phyloP scores from a whole-genome alignment of 2,797 vertebrate genomes.

The Halcyon chelicuti region DNA sequence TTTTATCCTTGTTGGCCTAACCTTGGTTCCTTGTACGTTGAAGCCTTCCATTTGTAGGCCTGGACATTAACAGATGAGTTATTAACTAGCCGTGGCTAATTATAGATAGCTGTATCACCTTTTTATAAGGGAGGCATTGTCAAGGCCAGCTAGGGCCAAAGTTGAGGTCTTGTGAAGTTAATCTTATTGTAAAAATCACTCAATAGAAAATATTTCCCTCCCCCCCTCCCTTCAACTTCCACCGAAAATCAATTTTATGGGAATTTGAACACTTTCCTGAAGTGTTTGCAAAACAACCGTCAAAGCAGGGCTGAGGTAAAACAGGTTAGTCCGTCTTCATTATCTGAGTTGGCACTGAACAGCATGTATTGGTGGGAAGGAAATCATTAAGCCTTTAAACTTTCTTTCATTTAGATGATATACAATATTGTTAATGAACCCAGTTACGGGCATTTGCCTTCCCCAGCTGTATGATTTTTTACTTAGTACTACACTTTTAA shows the following conservation, averaged over 20 bases:
- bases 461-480: conserved; percentile 43
- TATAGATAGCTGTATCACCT: conserved; percentile 56
- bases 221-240: background rate
- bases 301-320: conserved; percentile 18
- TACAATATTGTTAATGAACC: conserved; percentile 51
- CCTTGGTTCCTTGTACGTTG: conserved; percentile 15
- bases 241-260: conserved; percentile 55
- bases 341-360: conserved; percentile 7
- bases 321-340: conserved; percentile 17
- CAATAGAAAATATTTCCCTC: conserved; percentile 1
- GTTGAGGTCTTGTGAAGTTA: conserved; percentile 56
- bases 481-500: conserved; percentile 38
- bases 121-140: conserved; percentile 46
- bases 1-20: conserved; percentile 54
- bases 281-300: conserved; percentile 50
- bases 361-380: background rate
- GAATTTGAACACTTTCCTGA: conserved; percentile 37
- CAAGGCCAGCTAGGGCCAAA: conserved; percentile 58
- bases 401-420: conserved; percentile 47
- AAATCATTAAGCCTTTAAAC: conserved; percentile 52
- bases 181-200: conserved; percentile 54
- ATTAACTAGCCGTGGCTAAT: conserved; percentile 68
- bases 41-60: conserved; percentile 46
- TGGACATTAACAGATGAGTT: conserved; percentile 63
- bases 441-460: conserved; percentile 21